Conservation (phyloP, 2,888 invertebrate genomes). For the Polylopha cassiicola region DNA sequence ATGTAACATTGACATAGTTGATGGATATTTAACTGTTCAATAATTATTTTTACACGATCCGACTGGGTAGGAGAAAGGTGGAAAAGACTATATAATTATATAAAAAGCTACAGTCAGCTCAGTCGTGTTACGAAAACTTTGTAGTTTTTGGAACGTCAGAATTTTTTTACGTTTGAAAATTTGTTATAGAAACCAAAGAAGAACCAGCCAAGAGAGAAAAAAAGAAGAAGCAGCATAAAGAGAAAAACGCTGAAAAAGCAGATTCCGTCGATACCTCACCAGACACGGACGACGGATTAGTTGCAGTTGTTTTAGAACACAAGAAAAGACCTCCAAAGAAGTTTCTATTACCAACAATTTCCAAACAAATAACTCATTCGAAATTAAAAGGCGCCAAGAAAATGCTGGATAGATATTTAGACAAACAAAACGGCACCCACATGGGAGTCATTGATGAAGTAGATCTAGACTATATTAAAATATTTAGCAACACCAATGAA, state of each 20-base stretch:
- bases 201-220: constrained; percentile 26
- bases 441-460: constrained; percentile 19
- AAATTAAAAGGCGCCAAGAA: constrained; percentile 29
- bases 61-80: no score
- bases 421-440: not conserved
- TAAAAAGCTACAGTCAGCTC: no score
- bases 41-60: no score
- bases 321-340: constrained; percentile 34
- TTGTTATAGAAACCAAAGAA: constrained; percentile 32
- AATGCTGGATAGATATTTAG: constrained; percentile 37
- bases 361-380: constrained; percentile 32
- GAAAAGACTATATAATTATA: no score
- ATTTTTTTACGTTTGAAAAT: no score
- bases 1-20: no score
- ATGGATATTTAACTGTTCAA: no score
- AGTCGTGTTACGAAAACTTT: no score
- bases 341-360: constrained; percentile 45
- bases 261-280: not conserved
- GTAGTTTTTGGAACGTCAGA: no score
- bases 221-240: constrained; percentile 28
- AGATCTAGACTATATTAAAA: constrained; percentile 42
- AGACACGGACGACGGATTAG: constrained; percentile 15
- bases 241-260: constrained; percentile 19
- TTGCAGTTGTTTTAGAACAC: constrained; percentile 29
- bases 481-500: constrained; percentile 60